Conservation (phyloP, 2,797 vertebrate genomes). For the Lepilemur ruficaudatus region DNA sequence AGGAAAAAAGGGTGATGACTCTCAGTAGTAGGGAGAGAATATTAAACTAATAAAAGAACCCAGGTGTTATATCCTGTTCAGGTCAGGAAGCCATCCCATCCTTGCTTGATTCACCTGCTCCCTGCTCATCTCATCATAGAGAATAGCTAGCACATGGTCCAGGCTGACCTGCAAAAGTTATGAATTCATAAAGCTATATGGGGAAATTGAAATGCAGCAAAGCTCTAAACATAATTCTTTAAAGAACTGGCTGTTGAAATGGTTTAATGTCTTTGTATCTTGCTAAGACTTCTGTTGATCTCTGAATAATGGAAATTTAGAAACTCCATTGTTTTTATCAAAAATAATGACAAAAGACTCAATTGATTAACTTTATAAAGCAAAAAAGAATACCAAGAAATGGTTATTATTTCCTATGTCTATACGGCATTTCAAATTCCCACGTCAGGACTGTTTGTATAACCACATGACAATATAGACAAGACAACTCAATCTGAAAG, state of each 20-base stretch:
- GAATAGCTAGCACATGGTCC: neutral
- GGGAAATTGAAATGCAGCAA: conserved; percentile 37
- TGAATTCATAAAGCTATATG: conserved; percentile 2
- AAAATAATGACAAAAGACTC: conserved; percentile 10
- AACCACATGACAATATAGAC: neutral
- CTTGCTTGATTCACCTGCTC: neutral
- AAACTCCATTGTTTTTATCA: conserved; percentile 35
- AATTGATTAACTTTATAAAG: conserved; percentile 34
- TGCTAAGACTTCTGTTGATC: neutral
- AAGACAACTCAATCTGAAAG: neutral
- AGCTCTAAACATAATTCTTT: conserved; percentile 23
- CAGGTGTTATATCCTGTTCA: neutral
- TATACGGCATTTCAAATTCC: neutral
- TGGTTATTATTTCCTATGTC: conserved; percentile 33
- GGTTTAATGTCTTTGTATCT: conserved; percentile 19
- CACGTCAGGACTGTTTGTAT: neutral
- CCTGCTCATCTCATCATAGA: neutral
- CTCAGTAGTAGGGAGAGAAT: neutral
- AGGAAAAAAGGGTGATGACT: neutral
- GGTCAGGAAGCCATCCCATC: neutral
- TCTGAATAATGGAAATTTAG: conserved; percentile 60
- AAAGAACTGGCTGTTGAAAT: conserved; percentile 37
- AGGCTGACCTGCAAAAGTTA: neutral
- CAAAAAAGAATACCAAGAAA: neutral
- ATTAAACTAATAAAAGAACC: neutral